A percentile compares a stretch with the other conserved stretches of the same genome.
Conservation (phyloP, 92 coral and sea anemone genomes). For the Heteractis magnifica region DNA sequence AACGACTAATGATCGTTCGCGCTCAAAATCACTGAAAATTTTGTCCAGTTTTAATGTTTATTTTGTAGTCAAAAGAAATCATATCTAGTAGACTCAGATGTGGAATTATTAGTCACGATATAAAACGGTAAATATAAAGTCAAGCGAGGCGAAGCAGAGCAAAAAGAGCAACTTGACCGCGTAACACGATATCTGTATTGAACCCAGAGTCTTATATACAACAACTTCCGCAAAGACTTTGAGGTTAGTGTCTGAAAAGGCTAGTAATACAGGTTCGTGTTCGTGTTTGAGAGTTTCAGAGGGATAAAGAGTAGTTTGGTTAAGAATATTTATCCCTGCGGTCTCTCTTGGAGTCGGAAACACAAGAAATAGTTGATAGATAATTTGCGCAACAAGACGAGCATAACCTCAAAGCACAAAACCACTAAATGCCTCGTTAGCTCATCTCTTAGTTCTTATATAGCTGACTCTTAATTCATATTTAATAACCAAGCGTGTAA, state of each 20-base stretch:
- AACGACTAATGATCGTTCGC: neutral
- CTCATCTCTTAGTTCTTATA: neutral
- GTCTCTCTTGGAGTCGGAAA: neutral
- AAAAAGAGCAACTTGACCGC: neutral
- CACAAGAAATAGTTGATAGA: neutral
- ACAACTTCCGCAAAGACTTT: conserved; percentile 10
- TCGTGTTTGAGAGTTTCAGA: neutral
- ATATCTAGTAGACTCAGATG: neutral
- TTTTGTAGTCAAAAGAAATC: neutral
- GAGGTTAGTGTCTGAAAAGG: neutral
- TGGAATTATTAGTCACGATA: neutral
- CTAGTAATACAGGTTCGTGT: neutral
- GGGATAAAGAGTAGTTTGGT: conserved; percentile 9
- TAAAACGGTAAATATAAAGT: neutral
- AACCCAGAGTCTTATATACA: neutral
- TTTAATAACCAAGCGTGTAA: neutral
- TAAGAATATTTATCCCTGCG: neutral
- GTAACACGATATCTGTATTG: conserved; percentile 1
- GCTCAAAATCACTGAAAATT: neutral
- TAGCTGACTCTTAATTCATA: neutral
- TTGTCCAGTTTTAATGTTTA: neutral
- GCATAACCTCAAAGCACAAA: neutral
- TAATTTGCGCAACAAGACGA: neutral
- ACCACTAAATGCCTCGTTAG: neutral
- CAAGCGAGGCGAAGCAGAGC: neutral